These are phyloP conservation scores for Theodoxus fluviatilis DNA, from an alignment of 2,888 invertebrate genomes.

Conservation along the genomic window DNA sequence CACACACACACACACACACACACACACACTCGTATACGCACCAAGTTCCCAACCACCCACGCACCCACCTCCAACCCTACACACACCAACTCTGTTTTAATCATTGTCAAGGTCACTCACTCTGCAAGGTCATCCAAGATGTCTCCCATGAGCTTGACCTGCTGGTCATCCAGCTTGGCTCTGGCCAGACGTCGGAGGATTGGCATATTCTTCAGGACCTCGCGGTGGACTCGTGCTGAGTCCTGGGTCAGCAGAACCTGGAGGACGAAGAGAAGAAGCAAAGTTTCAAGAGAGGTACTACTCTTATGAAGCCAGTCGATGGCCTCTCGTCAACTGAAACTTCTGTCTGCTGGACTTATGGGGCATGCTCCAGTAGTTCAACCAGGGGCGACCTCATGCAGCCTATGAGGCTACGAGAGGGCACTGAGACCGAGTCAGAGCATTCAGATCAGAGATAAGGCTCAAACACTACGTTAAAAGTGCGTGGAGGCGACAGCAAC, in stretches of 20 bases:
- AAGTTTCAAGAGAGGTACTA: not conserved
- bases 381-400: too few species aligned
- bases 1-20: slow-evolving; percentile 2
- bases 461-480: too few species aligned
- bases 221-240: slow-evolving; percentile 61
- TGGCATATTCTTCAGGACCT: slow-evolving; percentile 61
- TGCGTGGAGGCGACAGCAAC: too few species aligned
- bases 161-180: slow-evolving; percentile 60
- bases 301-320: not conserved
- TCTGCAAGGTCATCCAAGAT: slow-evolving; percentile 60
- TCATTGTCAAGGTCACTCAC: slow-evolving; percentile 43
- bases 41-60: too few species aligned
- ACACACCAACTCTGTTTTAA: not conserved
- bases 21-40: too few species aligned
- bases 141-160: slow-evolving; percentile 59
- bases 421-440: too few species aligned
- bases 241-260: slow-evolving; percentile 64
- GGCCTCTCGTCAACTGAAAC: too few species aligned
- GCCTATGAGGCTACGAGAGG: too few species aligned
- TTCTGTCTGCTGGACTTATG: too few species aligned
- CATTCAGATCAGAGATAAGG: too few species aligned
- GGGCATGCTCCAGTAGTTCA: too few species aligned
- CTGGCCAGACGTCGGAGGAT: slow-evolving; percentile 56
- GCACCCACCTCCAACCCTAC: not conserved
- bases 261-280: slow-evolving; percentile 7